Conservation (phyloP, 1,140 invertebrate genomes). For the Maconellicoccus hirsutus region DNA sequence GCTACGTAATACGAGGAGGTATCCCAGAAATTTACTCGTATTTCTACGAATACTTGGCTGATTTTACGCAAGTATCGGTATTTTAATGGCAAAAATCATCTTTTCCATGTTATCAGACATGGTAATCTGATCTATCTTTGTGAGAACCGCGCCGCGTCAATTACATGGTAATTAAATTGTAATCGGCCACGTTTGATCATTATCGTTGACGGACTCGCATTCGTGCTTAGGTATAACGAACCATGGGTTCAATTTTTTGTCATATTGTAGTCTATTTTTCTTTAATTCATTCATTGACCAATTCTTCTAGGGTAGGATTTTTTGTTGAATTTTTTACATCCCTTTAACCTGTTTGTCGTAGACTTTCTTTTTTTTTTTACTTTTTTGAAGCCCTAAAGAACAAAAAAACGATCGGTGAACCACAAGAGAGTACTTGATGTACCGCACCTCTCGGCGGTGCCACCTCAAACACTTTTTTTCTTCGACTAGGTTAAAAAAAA, state of each 20-base stretch:
- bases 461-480: background rate
- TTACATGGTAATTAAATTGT: background rate
- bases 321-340: background rate
- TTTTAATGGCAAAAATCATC: too few species aligned
- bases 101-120: too few species aligned
- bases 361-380: too few species aligned
- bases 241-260: background rate
- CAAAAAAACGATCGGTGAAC: slow-evolving; percentile 1
- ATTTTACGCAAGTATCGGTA: too few species aligned
- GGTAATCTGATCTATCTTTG: too few species aligned
- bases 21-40: too few species aligned
- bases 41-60: too few species aligned
- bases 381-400: background rate
- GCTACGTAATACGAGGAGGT: too few species aligned
- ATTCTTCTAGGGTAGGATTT: background rate
- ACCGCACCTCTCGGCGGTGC: background rate
- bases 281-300: too few species aligned
- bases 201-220: background rate
- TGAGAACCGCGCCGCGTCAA: background rate
- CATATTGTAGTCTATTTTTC: background rate
- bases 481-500: slow-evolving; percentile 14
- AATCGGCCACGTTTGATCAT: background rate
- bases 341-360: background rate
- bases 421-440: slow-evolving; percentile 16
- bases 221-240: background rate